Evolutionary conservation across 2,797 vertebrate species (phyloP).

Genomic region (Octomys mimax): DNA sequence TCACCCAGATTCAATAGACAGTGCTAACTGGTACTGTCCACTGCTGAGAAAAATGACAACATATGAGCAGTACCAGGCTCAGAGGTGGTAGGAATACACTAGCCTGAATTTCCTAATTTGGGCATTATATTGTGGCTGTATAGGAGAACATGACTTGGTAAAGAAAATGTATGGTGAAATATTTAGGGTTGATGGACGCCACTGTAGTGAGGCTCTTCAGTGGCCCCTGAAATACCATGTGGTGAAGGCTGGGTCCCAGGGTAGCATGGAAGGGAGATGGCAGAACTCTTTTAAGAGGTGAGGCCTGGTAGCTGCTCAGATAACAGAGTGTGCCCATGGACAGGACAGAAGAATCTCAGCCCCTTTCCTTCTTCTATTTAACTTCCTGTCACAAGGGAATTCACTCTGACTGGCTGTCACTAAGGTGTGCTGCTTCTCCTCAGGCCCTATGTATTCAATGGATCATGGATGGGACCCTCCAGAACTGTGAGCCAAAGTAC

Average conservation of each 20-base stretch:
- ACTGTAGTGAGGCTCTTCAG: background rate
- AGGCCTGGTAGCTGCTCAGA: background rate
- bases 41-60: background rate
- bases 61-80: background rate
- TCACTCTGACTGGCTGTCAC: background rate
- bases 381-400: background rate
- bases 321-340: too few relatives aligned
- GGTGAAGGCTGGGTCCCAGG: background rate
- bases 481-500: background rate
- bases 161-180: background rate
- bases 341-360: background rate
- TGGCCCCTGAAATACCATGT: background rate
- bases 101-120: background rate
- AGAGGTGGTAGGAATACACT: fast-evolving
- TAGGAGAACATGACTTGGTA: background rate
- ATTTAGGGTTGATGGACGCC: background rate
- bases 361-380: background rate
- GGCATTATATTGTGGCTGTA: background rate
- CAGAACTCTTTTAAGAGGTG: background rate
- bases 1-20: background rate
- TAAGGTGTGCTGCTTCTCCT: background rate
- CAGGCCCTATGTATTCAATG: background rate
- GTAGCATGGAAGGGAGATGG: too few relatives aligned
- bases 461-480: background rate
- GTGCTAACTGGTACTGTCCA: fast-evolving